These are phyloP conservation scores for Prunella strophiata DNA, from an alignment of 2,797 vertebrate species.

Conservation along the genomic window DNA sequence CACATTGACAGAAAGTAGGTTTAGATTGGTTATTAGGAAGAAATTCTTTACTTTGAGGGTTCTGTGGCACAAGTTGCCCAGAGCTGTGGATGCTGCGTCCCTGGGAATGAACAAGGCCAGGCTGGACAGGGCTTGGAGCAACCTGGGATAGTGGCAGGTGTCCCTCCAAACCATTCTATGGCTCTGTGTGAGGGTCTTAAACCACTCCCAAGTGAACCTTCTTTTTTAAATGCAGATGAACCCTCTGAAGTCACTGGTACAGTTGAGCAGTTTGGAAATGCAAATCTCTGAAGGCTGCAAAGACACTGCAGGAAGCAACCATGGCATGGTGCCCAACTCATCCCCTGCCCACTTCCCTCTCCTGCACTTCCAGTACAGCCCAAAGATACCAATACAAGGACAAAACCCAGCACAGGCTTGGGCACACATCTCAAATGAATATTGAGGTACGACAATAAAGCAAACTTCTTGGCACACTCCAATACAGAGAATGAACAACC, in stretches of 20 bases:
- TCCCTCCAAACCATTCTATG: background rate
- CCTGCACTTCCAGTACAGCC: background rate
- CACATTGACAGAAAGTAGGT: background rate
- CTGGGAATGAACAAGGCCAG: background rate
- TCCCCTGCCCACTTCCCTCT: background rate
- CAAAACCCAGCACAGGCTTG: background rate
- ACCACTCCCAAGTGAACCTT: background rate
- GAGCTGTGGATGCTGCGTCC: background rate
- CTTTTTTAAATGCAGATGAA: background rate
- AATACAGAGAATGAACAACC: background rate
- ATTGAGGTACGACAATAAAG: background rate
- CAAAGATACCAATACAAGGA: background rate
- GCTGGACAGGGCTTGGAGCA: background rate
- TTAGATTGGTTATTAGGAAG: background rate
- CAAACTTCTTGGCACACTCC: background rate
- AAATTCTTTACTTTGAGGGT: background rate
- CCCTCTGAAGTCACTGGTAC: background rate
- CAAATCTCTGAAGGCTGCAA: background rate
- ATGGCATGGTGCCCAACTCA: accelerated
- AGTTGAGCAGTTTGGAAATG: background rate
- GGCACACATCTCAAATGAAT: background rate
- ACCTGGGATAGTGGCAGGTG: background rate
- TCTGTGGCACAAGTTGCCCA: background rate
- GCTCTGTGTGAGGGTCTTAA: background rate
- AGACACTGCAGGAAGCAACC: background rate